phyloP scores from a whole-genome alignment of 2,888 invertebrate species.

The Eristalis tenax region DNA sequence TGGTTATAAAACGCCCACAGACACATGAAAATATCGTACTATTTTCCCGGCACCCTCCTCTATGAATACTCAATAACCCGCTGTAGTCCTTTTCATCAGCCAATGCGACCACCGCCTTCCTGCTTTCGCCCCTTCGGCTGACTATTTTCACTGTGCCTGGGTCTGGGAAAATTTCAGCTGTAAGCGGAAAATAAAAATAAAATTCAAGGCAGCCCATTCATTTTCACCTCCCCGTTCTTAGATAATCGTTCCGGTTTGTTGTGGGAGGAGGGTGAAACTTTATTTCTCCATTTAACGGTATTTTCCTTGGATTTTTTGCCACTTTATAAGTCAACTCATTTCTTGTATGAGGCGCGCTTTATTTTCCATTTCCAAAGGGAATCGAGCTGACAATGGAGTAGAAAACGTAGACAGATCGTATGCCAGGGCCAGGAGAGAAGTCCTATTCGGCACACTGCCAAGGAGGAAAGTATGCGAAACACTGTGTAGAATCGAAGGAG shows the following conservation, averaged over 20 bases:
- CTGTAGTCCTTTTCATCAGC: constrained; percentile 1
- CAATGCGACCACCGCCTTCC: background rate
- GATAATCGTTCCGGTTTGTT: constrained; percentile 4
- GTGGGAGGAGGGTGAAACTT: constrained; percentile 37
- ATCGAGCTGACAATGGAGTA: background rate
- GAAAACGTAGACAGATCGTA: constrained; percentile 9
- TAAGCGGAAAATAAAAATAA: constrained; percentile 58
- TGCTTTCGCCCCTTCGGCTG: constrained; percentile 19
- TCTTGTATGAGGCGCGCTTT: constrained; percentile 40
- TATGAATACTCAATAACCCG: constrained; percentile 44
- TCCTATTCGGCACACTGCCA: constrained; percentile 45
- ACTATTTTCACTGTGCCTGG: constrained; percentile 62
- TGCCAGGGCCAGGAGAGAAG: background rate
- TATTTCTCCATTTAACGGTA: constrained; percentile 67
- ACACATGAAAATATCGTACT: constrained; percentile 44
- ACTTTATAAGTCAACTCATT: constrained; percentile 62
- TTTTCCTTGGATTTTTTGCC: constrained; percentile 60
- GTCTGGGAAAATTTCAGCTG: background rate
- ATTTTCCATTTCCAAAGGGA: constrained; percentile 50
- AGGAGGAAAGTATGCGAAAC: constrained; percentile 52
- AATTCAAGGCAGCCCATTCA: constrained; percentile 63
- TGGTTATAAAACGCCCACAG: constrained; percentile 48
- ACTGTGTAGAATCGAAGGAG: background rate
- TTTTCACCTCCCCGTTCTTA: constrained; percentile 38
- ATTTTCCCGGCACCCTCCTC: constrained; percentile 20